phyloP scores from a whole-genome alignment of 2,113 vertebrate genomes.

The Myotis davidii region DNA sequence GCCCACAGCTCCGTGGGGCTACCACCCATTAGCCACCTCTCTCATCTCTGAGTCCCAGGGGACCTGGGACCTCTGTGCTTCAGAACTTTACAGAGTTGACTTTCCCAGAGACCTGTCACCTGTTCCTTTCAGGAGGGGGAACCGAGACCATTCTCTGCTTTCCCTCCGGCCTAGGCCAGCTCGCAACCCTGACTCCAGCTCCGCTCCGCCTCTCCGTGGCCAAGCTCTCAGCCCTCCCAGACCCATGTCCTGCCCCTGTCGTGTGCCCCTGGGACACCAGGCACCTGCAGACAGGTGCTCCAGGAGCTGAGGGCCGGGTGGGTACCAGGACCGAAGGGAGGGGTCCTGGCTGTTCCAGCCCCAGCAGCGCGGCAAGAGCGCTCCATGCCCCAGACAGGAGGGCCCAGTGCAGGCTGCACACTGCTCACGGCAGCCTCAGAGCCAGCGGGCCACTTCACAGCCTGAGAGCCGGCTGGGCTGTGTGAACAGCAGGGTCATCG shows the following conservation, averaged over 20 bases:
- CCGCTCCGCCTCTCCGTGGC: too few species aligned
- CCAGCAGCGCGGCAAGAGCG: accelerated
- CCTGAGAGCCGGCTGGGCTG: background rate
- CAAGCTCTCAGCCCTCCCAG: background rate
- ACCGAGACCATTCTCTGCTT: background rate
- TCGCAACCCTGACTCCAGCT: background rate
- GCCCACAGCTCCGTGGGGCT: background rate
- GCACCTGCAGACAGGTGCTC: background rate
- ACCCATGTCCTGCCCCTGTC: background rate
- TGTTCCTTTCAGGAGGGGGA: background rate
- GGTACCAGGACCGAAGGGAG: background rate
- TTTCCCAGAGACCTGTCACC: background rate
- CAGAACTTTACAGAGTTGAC: background rate
- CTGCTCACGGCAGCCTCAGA: background rate
- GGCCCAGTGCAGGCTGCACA: background rate
- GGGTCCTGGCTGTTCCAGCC: background rate
- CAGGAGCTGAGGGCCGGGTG: too few species aligned
- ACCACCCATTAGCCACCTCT: background rate
- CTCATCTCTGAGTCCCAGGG: background rate
- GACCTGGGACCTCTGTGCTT: background rate
- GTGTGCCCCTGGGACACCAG: background rate
- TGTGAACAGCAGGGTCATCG: accelerated
- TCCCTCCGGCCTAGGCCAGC: too few species aligned
- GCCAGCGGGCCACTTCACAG: accelerated
- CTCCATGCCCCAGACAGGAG: background rate